Percentiles rank a stretch among this genome's conserved stretches.
Evolutionary conservation across 2,888 invertebrate genomes (phyloP).

Genomic region (Sphaerophoria rueppellii): DNA sequence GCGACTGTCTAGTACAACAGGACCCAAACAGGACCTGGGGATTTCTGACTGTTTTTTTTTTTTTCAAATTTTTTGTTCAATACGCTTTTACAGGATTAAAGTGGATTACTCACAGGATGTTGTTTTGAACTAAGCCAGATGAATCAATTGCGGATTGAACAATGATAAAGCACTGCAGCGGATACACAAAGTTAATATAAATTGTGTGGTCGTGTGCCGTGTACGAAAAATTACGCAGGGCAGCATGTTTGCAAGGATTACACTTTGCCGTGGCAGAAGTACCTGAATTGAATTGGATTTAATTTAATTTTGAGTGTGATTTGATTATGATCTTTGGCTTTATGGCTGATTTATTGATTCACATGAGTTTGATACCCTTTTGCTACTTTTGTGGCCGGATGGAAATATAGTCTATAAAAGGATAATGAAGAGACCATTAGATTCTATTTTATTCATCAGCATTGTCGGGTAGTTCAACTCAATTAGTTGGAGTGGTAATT

Average conservation of each 20-base stretch:
- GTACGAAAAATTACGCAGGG: background rate
- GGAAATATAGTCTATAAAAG: too few species aligned
- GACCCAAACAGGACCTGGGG: background rate
- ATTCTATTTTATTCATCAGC: too few species aligned
- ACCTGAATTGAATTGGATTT: background rate
- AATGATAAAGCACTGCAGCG: slow-evolving; percentile 59
- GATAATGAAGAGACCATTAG: too few species aligned
- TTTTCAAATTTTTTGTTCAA: background rate
- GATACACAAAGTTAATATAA: slow-evolving; percentile 20
- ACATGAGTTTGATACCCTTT: too few species aligned
- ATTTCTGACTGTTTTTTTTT: background rate
- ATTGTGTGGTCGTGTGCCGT: slow-evolving; percentile 40
- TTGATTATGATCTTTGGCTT: slow-evolving; percentile 36
- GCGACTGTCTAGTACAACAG: background rate
- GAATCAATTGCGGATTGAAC: slow-evolving; percentile 44
- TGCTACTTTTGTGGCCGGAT: too few species aligned
- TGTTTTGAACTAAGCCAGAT: slow-evolving; percentile 21
- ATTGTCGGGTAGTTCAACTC: too few species aligned
- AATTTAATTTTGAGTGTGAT: slow-evolving; percentile 13
- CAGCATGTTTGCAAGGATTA: background rate
- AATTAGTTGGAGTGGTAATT: too few species aligned
- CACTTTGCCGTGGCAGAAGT: background rate
- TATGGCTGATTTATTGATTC: slow-evolving; percentile 3
- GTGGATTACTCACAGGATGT: slow-evolving; percentile 35
- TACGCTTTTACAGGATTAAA: slow-evolving; percentile 22